Conservation (phyloP, 1,140 invertebrate genomes). For the Phocides pigmalion region DNA sequence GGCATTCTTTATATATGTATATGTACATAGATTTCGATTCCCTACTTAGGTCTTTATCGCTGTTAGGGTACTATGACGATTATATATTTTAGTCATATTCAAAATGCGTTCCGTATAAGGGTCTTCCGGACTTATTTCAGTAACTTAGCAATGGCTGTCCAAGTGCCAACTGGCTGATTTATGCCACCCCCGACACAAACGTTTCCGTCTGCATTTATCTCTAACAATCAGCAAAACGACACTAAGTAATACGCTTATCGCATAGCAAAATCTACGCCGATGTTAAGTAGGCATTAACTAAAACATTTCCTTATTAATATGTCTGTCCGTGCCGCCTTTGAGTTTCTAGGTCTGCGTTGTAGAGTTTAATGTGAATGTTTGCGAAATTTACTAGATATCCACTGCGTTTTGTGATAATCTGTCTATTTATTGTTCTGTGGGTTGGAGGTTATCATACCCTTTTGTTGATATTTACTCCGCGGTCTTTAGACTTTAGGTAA, state of each 20-base stretch:
- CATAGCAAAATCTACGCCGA: slow-evolving; percentile 5
- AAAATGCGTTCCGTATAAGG: background rate
- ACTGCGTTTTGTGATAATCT: slow-evolving; percentile 32
- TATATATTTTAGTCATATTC: background rate
- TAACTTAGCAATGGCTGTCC: background rate
- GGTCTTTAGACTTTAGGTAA: slow-evolving; percentile 22
- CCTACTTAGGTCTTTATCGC: no score
- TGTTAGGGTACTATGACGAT: no score
- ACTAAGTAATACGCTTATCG: slow-evolving; percentile 28
- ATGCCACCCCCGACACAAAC: background rate
- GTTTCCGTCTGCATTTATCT: background rate
- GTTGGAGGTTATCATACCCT: slow-evolving; percentile 31
- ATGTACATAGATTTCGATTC: no score
- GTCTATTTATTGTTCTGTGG: slow-evolving; percentile 32
- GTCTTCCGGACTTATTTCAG: background rate
- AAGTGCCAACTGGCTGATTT: background rate
- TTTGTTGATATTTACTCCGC: slow-evolving; percentile 31
- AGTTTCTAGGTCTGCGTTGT: slow-evolving; percentile 13
- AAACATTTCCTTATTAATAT: slow-evolving; percentile 41
- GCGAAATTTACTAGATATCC: slow-evolving; percentile 29
- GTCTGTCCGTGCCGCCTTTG: slow-evolving; percentile 18
- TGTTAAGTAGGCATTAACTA: slow-evolving; percentile 33
- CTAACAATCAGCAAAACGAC: slow-evolving; percentile 2
- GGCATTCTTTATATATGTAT: no score
- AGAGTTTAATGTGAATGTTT: slow-evolving; percentile 26